Evolutionary conservation across 2,888 invertebrate species (phyloP).

Genomic region (Odontocolon sp.): DNA sequence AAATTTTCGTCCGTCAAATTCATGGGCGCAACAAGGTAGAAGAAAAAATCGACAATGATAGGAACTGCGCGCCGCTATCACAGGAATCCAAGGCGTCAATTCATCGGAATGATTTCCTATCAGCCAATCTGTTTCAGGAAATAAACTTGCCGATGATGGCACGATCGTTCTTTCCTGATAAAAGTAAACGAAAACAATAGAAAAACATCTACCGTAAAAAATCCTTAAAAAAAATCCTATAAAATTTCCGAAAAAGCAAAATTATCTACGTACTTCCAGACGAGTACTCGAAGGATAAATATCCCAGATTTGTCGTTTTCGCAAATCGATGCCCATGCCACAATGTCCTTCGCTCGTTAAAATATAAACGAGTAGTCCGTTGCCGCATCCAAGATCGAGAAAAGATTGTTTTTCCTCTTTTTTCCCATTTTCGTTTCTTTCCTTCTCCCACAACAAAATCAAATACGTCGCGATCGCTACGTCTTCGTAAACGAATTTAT

Average conservation of each 20-base stretch:
- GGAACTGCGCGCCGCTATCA: slow-evolving; percentile 92
- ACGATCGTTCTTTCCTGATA: slow-evolving; percentile 85
- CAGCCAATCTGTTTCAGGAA: slow-evolving; percentile 92
- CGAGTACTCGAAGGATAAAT: slow-evolving; percentile 85
- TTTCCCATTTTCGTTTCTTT: slow-evolving; percentile 79
- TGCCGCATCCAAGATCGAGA: slow-evolving; percentile 98
- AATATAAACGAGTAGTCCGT: slow-evolving; percentile 95
- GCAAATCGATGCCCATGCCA: slow-evolving; percentile 92
- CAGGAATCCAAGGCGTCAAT: slow-evolving; percentile 98
- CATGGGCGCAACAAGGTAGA: slow-evolving; percentile 96
- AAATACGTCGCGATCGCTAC: slow-evolving; percentile 96
- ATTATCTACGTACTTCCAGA: slow-evolving; percentile 83
- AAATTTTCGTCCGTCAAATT: slow-evolving; percentile 94
- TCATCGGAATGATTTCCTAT: slow-evolving; percentile 99
- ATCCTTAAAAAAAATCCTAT: not conserved
- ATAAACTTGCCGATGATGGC: slow-evolving; percentile 86
- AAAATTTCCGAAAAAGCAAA: not conserved
- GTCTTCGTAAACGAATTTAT: slow-evolving; percentile 98
- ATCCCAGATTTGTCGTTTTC: slow-evolving; percentile 94
- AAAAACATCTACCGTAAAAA: not conserved
- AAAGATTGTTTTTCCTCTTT: slow-evolving; percentile 84
- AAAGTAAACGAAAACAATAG: slow-evolving; percentile 34
- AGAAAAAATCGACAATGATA: slow-evolving; percentile 91
- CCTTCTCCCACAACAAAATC: slow-evolving; percentile 89
- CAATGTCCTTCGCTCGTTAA: slow-evolving; percentile 91